Evolutionary conservation across 2,888 invertebrate species (phyloP).

Genomic region (Idaea aversata): DNA sequence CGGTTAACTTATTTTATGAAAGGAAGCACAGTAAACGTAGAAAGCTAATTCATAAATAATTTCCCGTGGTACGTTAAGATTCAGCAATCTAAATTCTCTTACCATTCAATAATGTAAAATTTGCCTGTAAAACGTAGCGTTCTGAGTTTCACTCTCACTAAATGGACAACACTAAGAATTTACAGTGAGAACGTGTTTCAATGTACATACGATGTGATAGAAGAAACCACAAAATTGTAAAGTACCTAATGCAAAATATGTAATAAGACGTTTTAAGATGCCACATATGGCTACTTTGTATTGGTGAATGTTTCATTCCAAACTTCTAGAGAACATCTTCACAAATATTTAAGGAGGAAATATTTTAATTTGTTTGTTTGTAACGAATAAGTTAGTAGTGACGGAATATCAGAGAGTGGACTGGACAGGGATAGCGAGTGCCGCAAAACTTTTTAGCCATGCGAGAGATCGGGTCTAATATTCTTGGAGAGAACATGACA

Average conservation of each 20-base stretch:
- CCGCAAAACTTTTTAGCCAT: no score
- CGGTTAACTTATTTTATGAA: not conserved
- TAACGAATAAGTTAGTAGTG: no score
- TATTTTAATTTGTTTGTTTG: no score
- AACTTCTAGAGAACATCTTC: no score
- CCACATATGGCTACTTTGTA: no score
- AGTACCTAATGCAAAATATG: conserved; percentile 35
- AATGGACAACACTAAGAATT: conserved; percentile 68
- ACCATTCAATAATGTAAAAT: conserved; percentile 65
- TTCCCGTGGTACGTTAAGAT: conserved; percentile 46
- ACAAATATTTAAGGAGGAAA: no score
- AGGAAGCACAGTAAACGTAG: not conserved
- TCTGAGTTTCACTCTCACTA: conserved; percentile 45
- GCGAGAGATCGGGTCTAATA: no score
- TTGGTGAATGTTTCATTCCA: no score
- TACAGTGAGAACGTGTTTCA: conserved; percentile 65
- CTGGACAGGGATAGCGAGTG: no score
- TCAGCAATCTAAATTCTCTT: conserved; percentile 50
- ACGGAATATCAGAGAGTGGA: no score
- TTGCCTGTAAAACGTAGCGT: conserved; percentile 60
- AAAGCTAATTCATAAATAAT: conserved; percentile 43
- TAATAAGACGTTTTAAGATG: not conserved
- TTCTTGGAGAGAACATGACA: no score
- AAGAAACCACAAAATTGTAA: conserved; percentile 51
- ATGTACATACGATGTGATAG: conserved; percentile 68